Evolutionary conservation across 2,113 vertebrate genomes (phyloP), one percentile per base, ranked within the genome.

Genomic region (Galemys pyrenaicus): DNA sequence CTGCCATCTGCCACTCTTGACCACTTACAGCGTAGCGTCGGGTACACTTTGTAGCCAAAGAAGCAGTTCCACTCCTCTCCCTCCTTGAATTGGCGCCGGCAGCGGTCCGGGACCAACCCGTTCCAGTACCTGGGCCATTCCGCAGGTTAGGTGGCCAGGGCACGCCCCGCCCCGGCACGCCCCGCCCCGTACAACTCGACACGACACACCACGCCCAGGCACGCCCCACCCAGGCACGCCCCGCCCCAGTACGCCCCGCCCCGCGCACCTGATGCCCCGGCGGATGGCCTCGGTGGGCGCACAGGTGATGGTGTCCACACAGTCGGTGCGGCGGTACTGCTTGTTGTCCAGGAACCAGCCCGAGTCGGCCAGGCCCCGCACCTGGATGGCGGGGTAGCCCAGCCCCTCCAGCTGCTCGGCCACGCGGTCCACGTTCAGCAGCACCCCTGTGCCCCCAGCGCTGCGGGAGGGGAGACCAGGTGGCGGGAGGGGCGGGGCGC

Each of bases 31-130:
- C 98, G 99, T 97, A 99, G 98, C 19, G 99, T 99, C 0, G 99
- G 99, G 96, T 99, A 99, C 84, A 99, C 98, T 98, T 99, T 99
- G 95, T 99, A 99, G 20, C 99, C 99, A 81, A 99, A 99, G 97
- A 99, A 99, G 95, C 99, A 99, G 97, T 99, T 99, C 99, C 99
- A 99, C 93, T 99, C 99, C 78, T 99, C 99, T 87, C 99, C 99
- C 80, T 98, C 98, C 95, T 99, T 99, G 95, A 99, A 98, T 94
- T 99, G 98, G 93, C 98, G 97, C 84, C 97, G 98, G 82, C 99
- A 99, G 96, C 98, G 99, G 86, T 99, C 99, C 0, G 99, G 99
- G 64, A 99, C 99, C 54, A 99, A 91, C 6, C 99, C 98, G 7
- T 99, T 99, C 99, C 99, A 99, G 94, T 99, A 99, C 96, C 99